Evolutionary conservation across 2,113 vertebrate genomes (phyloP), one percentile per base, ranked within the genome.

Genomic region (Pyrgilauda ruficollis): DNA sequence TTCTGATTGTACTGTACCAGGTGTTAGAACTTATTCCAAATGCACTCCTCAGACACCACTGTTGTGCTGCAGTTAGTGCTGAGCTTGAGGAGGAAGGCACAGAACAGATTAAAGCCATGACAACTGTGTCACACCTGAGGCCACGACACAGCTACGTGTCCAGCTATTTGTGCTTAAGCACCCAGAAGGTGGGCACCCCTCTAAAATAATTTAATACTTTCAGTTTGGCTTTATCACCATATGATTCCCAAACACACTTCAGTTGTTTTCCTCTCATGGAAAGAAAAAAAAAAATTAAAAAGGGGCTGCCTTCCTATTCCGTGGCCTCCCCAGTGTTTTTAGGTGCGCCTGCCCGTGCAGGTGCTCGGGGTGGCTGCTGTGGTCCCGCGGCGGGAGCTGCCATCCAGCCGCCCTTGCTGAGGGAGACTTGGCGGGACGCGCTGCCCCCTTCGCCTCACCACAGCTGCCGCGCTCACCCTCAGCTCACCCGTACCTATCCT

Each of bases 121-220:
- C 17, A 79, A 47, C 3, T 13, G n/a, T 69, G 74, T 72, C 55
- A 76, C 49, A 33, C 37, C 19, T 55, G 35, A 56, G 67, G 46
- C 44, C 49, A 8, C 1, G 4, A 17, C 44, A 56, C 24, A 10
- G 26, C n/a, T 63, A 55, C 0, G 3, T 4, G 47, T 37, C 63
- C 46, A n/a, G 28, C 13, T 73, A 10, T 20, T 76, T 53, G 52
- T 28, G 66, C 50, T 35, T 1, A 61, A 53, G 41, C 3, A 61
- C 10, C 17, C 44, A 56, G 44, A 62, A 49, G 24, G 21, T 10
- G 33, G 47, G 35, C 22, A 28, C 28, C 12, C 14, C 46, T 37
- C 30, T 39, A 22, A n/a, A 86, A 70, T n/a, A 0, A 62, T 37
- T 5, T 67, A 33, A 55, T 33, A 44, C 41, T 68, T 80, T 11